Evolutionary conservation across 2,113 vertebrate genomes (phyloP).

Genomic region (Tauraco erythrolophus): DNA sequence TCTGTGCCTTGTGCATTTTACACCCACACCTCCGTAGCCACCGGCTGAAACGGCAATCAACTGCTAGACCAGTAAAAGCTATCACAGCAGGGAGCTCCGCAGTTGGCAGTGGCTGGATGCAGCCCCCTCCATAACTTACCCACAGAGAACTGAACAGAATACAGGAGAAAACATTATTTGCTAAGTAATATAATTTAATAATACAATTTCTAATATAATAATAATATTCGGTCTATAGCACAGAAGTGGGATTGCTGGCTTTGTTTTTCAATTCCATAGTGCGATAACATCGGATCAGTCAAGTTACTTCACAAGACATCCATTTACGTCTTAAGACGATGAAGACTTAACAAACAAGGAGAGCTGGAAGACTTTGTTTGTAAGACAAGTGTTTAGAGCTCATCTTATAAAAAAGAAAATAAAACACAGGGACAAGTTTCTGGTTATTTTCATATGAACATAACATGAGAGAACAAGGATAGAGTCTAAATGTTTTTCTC

Average conservation of each 20-base stretch:
- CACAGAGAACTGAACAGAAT: not conserved
- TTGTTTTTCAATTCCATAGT: not conserved
- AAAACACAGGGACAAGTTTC: not conserved
- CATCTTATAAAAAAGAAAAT: not conserved
- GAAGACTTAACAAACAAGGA: not conserved
- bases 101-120: not conserved
- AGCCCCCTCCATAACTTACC: not conserved
- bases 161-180: not conserved
- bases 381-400: not conserved
- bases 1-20: not conserved
- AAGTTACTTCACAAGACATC: not conserved
- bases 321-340: not conserved
- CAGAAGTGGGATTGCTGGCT: not conserved
- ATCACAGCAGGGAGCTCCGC: not conserved
- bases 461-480: not conserved
- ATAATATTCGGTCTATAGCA: not conserved
- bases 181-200: not conserved
- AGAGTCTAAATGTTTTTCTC: not conserved
- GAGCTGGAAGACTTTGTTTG: not conserved
- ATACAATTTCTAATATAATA: not conserved
- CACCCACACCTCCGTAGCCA: not conserved
- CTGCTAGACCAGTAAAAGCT: not conserved
- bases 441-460: not conserved
- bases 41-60: not conserved
- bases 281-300: fast-evolving